These are phyloP conservation scores for Antheraea pernyi DNA, from an alignment of 1,140 invertebrate genomes.

Conservation along the genomic window DNA sequence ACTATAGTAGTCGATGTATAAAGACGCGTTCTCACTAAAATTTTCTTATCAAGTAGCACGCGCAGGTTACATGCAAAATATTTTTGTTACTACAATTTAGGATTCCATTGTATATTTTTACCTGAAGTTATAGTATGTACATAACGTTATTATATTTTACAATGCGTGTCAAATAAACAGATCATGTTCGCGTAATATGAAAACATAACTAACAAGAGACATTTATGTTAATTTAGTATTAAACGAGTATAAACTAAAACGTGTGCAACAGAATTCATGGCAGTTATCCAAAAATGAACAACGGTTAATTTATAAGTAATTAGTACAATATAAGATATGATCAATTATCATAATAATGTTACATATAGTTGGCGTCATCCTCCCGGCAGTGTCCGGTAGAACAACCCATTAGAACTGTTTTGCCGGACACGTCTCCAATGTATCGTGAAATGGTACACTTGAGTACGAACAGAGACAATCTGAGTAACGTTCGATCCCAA, in stretches of 20 bases:
- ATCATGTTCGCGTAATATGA: not conserved
- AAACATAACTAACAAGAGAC: not conserved
- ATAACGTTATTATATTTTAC: too few relatives aligned
- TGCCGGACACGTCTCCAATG: slow-evolving; percentile 32
- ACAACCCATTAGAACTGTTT: slow-evolving; percentile 66
- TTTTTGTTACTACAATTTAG: too few relatives aligned
- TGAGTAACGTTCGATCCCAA: slow-evolving; percentile 53
- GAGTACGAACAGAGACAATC: slow-evolving; percentile 48
- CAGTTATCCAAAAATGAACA: slow-evolving; percentile 35
- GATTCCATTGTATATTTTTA: too few relatives aligned
- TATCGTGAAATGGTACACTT: slow-evolving; percentile 33
- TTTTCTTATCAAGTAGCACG: too few relatives aligned
- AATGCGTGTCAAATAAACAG: not conserved
- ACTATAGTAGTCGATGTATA: too few relatives aligned
- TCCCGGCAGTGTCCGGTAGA: slow-evolving; percentile 41
- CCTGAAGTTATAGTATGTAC: too few relatives aligned
- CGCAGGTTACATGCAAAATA: too few relatives aligned
- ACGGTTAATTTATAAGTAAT: slow-evolving; percentile 44
- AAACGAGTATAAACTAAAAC: not conserved
- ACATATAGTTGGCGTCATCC: slow-evolving; percentile 31
- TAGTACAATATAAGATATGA: slow-evolving; percentile 39
- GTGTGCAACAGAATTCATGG: slow-evolving; percentile 22
- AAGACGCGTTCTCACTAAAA: too few relatives aligned
- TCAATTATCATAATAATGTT: slow-evolving; percentile 25
- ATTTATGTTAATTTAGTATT: not conserved